Conservation (phyloP, 2,888 invertebrate genomes). For the Plemyria rubiginata region DNA sequence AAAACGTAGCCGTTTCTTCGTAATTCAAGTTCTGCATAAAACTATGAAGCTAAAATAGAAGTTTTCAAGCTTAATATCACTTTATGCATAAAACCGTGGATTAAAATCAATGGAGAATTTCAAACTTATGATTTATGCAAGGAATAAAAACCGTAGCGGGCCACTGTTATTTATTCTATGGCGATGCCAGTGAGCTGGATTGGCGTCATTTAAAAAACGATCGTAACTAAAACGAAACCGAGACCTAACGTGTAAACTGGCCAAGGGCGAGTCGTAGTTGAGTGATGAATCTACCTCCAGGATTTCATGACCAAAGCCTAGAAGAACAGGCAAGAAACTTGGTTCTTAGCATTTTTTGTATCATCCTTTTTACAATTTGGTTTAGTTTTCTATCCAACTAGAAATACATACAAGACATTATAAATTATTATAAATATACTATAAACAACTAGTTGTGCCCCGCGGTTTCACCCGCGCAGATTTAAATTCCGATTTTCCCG, state of each 20-base stretch:
- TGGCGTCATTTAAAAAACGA: constrained; percentile 39
- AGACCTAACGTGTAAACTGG: constrained; percentile 28
- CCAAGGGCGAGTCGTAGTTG: not conserved
- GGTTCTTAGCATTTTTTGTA: too few species aligned
- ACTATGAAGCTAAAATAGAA: constrained; percentile 23
- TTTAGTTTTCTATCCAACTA: too few species aligned
- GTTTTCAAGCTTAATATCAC: constrained; percentile 14
- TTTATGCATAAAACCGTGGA: constrained; percentile 29
- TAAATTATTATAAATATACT: too few species aligned
- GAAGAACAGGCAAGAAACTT: too few species aligned
- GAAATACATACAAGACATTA: too few species aligned
- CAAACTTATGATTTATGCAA: constrained; percentile 33
- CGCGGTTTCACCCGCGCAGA: too few species aligned
- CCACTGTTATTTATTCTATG: not conserved
- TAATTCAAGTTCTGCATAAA: constrained; percentile 18
- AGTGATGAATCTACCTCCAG: too few species aligned
- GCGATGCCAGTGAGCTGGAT: constrained; percentile 26
- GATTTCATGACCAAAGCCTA: too few species aligned
- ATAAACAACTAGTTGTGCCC: too few species aligned
- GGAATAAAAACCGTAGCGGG: constrained; percentile 19
- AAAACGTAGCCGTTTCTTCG: constrained; percentile 1
- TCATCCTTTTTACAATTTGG: too few species aligned
- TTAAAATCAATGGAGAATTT: constrained; percentile 28
- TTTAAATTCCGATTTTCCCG: too few species aligned
- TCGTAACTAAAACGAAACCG: constrained; percentile 32